These are phyloP conservation scores for Thereva unica DNA, from an alignment of 2,888 invertebrate species.

Conservation along the genomic window DNA sequence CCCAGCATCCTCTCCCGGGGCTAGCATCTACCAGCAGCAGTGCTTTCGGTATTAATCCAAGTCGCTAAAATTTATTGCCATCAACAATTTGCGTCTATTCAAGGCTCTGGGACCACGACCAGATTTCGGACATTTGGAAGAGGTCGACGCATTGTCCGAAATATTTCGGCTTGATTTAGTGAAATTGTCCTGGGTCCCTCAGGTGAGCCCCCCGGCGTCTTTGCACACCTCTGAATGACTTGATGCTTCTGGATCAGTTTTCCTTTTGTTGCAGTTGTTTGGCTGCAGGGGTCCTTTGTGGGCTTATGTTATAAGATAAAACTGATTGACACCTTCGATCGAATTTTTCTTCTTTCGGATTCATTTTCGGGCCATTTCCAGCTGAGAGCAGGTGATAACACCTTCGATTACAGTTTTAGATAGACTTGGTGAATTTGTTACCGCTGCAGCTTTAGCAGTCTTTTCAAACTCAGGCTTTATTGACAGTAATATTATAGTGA, in stretches of 20 bases:
- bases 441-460: too few relatives aligned
- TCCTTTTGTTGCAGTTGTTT: conserved; percentile 8
- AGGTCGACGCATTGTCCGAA: conserved; percentile 6
- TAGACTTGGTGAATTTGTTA: too few relatives aligned
- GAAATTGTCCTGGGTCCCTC: neutral
- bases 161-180: conserved; percentile 15
- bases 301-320: conserved; percentile 18
- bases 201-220: neutral
- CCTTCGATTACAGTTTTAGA: too few relatives aligned
- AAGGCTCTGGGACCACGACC: neutral
- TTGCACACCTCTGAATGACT: neutral
- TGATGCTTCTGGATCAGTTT: conserved; percentile 6
- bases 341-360: neutral
- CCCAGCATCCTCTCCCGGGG: neutral
- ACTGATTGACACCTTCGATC: conserved; percentile 24
- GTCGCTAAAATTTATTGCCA: conserved; percentile 25
- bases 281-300: conserved; percentile 18
- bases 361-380: too few relatives aligned
- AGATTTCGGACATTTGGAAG: conserved; percentile 2
- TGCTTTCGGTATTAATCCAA: conserved; percentile 22
- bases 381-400: conserved; percentile 26
- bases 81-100: conserved; percentile 34
- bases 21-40: conserved; percentile 13
- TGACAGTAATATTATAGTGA: too few relatives aligned
- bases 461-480: too few relatives aligned